Evolutionary conservation across 2,113 vertebrate species (phyloP), one percentile per base, ranked within the genome.

Genomic region (Cochlearius cochlearius): DNA sequence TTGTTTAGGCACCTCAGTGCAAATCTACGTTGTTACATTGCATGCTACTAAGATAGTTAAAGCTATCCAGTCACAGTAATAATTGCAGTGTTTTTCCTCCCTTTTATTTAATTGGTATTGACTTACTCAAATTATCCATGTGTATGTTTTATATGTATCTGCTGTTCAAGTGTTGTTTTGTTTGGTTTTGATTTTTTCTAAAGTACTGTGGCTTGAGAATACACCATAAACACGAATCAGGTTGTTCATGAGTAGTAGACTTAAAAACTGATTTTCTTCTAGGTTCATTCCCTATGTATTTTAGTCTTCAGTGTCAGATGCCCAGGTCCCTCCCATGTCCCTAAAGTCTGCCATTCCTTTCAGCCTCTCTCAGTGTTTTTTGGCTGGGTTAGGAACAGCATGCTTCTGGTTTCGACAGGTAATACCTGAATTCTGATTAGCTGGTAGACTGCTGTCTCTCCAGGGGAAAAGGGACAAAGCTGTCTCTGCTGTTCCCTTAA

Each of bases 91-190:
- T 1, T 79, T 95, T 96, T 75, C 71, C 73, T 96, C 87, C 52
- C 56, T 89, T 79, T 95, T 92, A 91, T 96, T 96, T 97, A 96
- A 97, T 96, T 95, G 93, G 78, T 82, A 92, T 92, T 95, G 96
- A 98, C 98, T 96, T 96, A 92, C 94, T 93, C 81, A 60, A 84
- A 96, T 96, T 90, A 95, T 69, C 58, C 38, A 23, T 89, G 76
- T 36, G 72, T 76, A 7, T 86, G 59, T 49, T 93, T 86, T 75
- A 55, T 69, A 78, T 47, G 4, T 53, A 52, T 71, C n/a, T 84
- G 29, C 58, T 82, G 39, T 67, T 88, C 10, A 55, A 53, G 47
- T 60, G 27, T 12, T 50, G 38, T 16, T 86, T 58, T 66, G 19
- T 14, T 14, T 81, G 5, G 3, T 23, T 32, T 83, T 74, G 14